phyloP scores from a whole-genome alignment of 2,113 vertebrate species.

The Neotoma lepida region DNA sequence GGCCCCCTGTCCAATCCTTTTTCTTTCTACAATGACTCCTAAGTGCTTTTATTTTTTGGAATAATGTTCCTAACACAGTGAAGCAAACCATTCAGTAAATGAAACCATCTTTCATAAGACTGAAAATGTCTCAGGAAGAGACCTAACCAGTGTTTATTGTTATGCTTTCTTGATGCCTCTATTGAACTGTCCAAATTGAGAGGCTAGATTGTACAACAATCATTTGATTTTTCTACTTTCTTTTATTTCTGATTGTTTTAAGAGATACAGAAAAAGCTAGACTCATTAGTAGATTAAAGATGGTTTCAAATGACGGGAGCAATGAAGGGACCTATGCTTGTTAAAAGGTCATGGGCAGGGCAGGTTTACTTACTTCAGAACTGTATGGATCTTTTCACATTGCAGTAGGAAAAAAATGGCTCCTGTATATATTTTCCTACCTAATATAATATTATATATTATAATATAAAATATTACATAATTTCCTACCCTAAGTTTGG shows the following conservation, averaged over 20 bases:
- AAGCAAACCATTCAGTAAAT: background rate
- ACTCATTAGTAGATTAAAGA: background rate
- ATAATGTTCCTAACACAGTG: constrained; percentile 14
- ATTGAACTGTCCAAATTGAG: background rate
- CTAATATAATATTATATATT: too few relatives aligned
- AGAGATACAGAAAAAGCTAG: background rate
- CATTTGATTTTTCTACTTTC: background rate
- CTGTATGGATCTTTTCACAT: background rate
- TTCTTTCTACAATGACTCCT: background rate
- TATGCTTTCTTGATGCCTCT: background rate
- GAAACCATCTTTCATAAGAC: background rate
- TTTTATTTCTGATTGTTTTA: background rate
- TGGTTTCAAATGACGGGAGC: background rate
- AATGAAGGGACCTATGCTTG: background rate
- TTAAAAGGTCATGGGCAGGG: background rate
- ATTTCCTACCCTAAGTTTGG: background rate
- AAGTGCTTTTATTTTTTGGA: constrained; percentile 7
- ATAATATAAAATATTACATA: too few relatives aligned
- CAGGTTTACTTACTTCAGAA: background rate
- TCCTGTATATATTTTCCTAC: background rate
- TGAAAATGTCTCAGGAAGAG: background rate
- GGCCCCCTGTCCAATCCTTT: background rate
- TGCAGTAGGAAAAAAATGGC: background rate
- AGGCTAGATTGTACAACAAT: background rate
- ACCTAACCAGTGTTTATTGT: background rate